Conservation (phyloP, 2,113 vertebrate genomes). For the Pomatostomus ruficeps region DNA sequence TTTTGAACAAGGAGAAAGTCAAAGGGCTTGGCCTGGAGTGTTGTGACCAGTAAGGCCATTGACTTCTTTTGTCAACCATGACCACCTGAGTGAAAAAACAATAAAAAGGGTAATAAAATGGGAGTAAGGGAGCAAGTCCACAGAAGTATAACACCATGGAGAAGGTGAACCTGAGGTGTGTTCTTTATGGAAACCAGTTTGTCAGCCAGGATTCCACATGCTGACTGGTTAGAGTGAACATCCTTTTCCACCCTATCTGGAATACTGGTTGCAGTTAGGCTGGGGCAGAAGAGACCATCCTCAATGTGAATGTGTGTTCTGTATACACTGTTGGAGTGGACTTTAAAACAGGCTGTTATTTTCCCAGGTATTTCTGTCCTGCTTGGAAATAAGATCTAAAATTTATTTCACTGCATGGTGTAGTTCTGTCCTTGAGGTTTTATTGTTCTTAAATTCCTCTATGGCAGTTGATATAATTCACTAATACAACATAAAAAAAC, state of each 20-base stretch:
- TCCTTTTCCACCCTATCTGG: not conserved
- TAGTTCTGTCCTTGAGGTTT: not conserved
- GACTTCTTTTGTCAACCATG: not conserved
- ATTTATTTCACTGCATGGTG: not conserved
- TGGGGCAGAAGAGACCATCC: not conserved
- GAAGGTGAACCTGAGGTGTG: not conserved
- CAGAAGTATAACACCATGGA: not conserved
- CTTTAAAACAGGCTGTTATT: not conserved
- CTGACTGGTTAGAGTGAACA: not conserved
- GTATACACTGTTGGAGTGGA: not conserved
- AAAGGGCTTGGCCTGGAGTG: not conserved
- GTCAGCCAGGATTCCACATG: not conserved
- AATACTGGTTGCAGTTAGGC: fast-evolving
- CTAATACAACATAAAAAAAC: not conserved
- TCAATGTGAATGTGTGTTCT: not conserved
- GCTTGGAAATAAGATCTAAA: not conserved
- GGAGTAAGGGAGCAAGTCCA: not conserved
- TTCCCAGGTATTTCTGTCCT: not conserved
- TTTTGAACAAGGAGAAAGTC: not conserved
- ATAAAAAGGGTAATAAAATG: not conserved
- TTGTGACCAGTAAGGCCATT: not conserved
- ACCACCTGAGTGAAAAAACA: not conserved
- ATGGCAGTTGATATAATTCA: not conserved
- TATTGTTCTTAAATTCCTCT: not conserved
- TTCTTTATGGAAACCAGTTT: not conserved